Evolutionary conservation across 2,797 vertebrate species (phyloP), one percentile per base, ranked within the genome.

Genomic region (Cossypha heuglini): DNA sequence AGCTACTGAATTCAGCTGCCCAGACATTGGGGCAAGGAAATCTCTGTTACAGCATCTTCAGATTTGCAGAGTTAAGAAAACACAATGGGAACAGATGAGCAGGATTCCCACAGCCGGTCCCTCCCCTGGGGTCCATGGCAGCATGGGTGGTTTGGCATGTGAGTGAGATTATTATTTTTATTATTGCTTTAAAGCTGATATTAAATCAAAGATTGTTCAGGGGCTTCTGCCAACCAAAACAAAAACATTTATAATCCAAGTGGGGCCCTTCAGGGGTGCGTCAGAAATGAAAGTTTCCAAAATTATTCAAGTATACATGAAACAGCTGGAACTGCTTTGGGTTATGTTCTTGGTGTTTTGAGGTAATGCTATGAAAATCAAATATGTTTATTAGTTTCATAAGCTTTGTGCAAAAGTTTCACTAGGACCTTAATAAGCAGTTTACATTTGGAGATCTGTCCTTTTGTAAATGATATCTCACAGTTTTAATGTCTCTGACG

Each of bases 301-400:
- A 86, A 91, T 96, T 73, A 86, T 69, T 97, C 71, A 92, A 95
- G 88, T 84, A 45, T 83, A 95, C 76, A 72, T 83, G 90, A 92
- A 96, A 79, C 95, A 95, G 96, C 96, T 97, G 95, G 95, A 96
- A 88, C 33, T 67, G 95, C 94, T 96, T 88, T 88, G 84, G 93
- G 91, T 88, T 88, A 78, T 78, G 87, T 75, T 95, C 77, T 82
- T 90, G 42, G 81, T 71, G 72, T 95, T 95, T 85, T 67, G 91
- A 94, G 89, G 78, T 92, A 91, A 80, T 61, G 78, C 88, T 95
- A 8, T 90, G 83, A 93, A 95, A 95, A 84, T 76, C 92, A 87
- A 86, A 88, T 83, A 72, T 46, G 72, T 92, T 94, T 72, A 63
- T 86, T 94, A 85, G 52, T 76, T 96, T 90, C 58, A 85, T 67